A percentile compares a stretch with the other conserved stretches of the same genome.
Evolutionary conservation across 2,113 vertebrate species (phyloP).

Genomic region (Opisthocomus hoazin): DNA sequence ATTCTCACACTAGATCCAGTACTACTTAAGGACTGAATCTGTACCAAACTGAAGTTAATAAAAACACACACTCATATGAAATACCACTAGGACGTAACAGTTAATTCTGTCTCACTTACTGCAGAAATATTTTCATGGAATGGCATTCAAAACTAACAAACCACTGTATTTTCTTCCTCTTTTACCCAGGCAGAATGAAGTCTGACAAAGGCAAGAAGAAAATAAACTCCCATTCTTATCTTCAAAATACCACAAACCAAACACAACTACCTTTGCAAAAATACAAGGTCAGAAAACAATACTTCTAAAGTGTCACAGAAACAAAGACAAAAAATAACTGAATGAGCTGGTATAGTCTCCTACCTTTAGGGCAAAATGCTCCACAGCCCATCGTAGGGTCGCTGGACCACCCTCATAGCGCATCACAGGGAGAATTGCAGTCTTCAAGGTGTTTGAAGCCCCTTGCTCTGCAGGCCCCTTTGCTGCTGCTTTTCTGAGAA

Average conservation of each 20-base stretch:
- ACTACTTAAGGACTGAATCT: background rate
- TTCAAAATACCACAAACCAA: background rate
- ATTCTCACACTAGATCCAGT: background rate
- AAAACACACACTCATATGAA: background rate
- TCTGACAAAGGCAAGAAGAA: background rate
- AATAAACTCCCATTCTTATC: background rate
- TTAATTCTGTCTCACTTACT: background rate
- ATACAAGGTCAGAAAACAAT: background rate
- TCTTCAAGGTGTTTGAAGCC: background rate
- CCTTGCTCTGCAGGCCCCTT: slow-evolving; percentile 2
- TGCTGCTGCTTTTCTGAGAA: background rate
- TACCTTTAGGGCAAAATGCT: slow-evolving; percentile 83
- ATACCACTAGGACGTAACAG: background rate
- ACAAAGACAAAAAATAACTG: background rate
- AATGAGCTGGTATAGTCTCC: background rate
- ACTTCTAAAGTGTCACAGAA: background rate
- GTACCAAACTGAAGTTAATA: background rate
- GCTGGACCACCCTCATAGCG: slow-evolving; percentile 70
- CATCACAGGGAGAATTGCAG: slow-evolving; percentile 21
- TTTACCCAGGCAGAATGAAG: background rate
- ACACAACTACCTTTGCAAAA: background rate
- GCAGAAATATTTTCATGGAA: background rate
- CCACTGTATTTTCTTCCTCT: background rate
- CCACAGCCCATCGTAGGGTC: slow-evolving; percentile 76
- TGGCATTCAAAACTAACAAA: background rate